phyloP scores from a whole-genome alignment of 2,113 vertebrate species.

The Odontophorus gujanensis region DNA sequence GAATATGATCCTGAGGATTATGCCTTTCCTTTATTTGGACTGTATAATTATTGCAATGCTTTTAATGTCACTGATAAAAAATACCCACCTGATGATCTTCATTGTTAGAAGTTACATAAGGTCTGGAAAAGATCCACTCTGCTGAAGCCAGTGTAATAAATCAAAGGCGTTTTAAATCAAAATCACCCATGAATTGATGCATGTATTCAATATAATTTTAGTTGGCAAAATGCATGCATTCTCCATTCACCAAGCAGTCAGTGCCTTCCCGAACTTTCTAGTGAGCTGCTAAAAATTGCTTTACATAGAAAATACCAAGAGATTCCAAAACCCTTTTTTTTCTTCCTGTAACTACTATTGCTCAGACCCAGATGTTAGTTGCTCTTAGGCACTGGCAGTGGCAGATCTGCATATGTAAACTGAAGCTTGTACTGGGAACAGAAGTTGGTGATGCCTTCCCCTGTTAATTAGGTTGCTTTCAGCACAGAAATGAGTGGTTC shows the following conservation, averaged over 20 bases:
- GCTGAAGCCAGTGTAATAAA: not conserved
- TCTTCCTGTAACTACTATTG: not conserved
- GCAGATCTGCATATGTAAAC: not conserved
- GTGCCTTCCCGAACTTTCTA: not conserved
- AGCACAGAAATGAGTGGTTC: not conserved
- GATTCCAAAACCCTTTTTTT: not conserved
- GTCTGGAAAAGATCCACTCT: not conserved
- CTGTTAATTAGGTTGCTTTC: not conserved
- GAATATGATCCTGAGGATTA: not conserved
- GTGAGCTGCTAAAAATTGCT: not conserved
- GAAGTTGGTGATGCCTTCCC: not conserved
- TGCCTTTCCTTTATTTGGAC: not conserved
- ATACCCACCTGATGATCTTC: not conserved
- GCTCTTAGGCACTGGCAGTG: not conserved
- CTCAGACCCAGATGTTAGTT: not conserved
- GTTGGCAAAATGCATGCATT: not conserved
- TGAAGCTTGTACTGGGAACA: not conserved
- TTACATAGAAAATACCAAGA: not conserved
- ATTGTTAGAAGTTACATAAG: not conserved
- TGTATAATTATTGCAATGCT: slow-evolving; percentile 24
- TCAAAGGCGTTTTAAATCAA: not conserved
- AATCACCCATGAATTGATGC: not conserved
- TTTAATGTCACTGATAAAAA: not conserved
- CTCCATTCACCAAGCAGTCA: not conserved
- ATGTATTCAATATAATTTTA: not conserved